Conservation (phyloP, 2,888 invertebrate species). For the Pseudococcus viburni region DNA sequence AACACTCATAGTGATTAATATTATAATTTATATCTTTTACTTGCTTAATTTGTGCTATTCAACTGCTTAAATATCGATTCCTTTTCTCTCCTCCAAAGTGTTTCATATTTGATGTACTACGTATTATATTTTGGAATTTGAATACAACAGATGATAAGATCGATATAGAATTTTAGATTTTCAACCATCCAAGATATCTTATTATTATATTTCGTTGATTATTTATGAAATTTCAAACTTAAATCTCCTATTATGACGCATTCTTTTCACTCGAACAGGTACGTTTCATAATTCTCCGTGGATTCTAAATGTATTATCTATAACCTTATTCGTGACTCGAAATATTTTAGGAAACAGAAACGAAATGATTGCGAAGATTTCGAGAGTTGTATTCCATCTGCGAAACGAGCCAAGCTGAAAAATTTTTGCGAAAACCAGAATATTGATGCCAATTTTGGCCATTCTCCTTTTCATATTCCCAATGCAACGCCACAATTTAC, state of each 20-base stretch:
- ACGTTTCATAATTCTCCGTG: neutral
- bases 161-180: neutral
- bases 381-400: slow-evolving; percentile 19
- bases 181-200: neutral
- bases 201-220: neutral
- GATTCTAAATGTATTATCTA: neutral
- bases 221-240: neutral
- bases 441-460: neutral
- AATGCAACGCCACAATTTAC: neutral
- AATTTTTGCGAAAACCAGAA: slow-evolving; percentile 13
- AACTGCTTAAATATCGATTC: neutral
- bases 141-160: slow-evolving; percentile 3
- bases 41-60: neutral
- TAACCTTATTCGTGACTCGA: neutral
- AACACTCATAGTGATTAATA: neutral
- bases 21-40: neutral
- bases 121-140: slow-evolving; percentile 18
- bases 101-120: slow-evolving; percentile 30
- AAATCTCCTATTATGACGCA: slow-evolving; percentile 14
- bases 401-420: slow-evolving; percentile 23
- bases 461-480: slow-evolving; percentile 23
- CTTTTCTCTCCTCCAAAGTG: neutral
- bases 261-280: slow-evolving; percentile 28
- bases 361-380: slow-evolving; percentile 44
- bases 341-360: slow-evolving; percentile 2